Conservation (phyloP, 2,797 vertebrate genomes). For the Tangara arthus region DNA sequence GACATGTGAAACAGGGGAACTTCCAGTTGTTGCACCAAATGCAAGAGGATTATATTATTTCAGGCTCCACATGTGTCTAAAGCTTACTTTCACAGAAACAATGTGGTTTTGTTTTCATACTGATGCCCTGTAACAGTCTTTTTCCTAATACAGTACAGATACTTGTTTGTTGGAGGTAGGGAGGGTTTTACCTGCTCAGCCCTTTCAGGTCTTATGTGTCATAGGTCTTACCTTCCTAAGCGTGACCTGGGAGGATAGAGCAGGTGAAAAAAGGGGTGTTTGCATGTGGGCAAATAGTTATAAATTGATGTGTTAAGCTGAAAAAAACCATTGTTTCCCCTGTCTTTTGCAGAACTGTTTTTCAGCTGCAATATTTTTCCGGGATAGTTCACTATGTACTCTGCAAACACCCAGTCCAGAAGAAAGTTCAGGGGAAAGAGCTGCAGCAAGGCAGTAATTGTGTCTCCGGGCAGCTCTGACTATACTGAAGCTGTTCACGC, state of each 20-base stretch:
- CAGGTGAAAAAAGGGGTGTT: neutral
- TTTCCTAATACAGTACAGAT: neutral
- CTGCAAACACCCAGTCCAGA: neutral
- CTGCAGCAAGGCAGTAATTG: neutral
- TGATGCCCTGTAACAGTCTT: neutral
- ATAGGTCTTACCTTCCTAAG: neutral
- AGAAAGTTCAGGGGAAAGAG: neutral
- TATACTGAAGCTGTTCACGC: neutral
- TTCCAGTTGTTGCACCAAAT: neutral
- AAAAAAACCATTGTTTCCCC: neutral
- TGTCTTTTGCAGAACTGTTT: neutral
- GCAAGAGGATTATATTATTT: neutral
- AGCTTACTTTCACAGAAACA: neutral
- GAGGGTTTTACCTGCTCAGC: neutral
- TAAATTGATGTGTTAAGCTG: neutral
- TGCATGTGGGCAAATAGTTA: neutral
- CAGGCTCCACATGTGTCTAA: neutral
- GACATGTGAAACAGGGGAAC: neutral
- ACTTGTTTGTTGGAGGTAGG: neutral
- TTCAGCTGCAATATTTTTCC: neutral
- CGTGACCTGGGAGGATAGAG: neutral
- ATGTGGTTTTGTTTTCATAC: neutral
- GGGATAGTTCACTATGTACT: neutral
- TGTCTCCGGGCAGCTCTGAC: neutral
- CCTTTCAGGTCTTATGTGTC: neutral